Evolutionary conservation across 2,888 invertebrate species (phyloP).

Genomic region (Phlogophora meticulosa): DNA sequence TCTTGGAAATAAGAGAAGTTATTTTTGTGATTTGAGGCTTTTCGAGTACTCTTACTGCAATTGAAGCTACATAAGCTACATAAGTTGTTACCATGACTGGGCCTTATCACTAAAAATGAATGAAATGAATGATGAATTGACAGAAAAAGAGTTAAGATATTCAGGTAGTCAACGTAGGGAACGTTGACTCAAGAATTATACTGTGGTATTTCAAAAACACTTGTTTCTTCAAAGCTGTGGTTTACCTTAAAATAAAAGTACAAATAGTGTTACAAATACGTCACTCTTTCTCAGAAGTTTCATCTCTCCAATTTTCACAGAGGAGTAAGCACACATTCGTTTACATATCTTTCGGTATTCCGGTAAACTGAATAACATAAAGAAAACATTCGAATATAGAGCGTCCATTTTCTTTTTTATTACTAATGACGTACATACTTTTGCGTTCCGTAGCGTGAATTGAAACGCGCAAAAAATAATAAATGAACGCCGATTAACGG

Average conservation of each 20-base stretch:
- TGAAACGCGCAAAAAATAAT: neutral
- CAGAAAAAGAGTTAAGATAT: too few relatives aligned
- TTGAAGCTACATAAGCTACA: too few relatives aligned
- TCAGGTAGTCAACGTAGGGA: too few relatives aligned
- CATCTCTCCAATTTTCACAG: conserved; percentile 38
- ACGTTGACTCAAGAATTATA: conserved; percentile 6
- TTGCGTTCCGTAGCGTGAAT: neutral
- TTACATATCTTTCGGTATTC: conserved; percentile 25
- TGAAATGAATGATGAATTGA: too few relatives aligned
- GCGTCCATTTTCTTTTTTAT: neutral
- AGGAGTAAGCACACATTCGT: conserved; percentile 30
- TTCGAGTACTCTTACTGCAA: too few relatives aligned
- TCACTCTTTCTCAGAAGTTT: conserved; percentile 40
- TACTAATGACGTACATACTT: neutral
- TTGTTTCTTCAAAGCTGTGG: too few relatives aligned
- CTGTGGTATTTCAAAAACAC: neutral
- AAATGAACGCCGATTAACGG: too few relatives aligned
- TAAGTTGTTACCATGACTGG: too few relatives aligned
- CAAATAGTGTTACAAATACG: conserved; percentile 29
- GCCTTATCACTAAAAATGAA: too few relatives aligned
- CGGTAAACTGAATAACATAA: conserved; percentile 16
- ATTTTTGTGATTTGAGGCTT: too few relatives aligned
- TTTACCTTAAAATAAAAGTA: too few relatives aligned
- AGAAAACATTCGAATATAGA: conserved; percentile 19
- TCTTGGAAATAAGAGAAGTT: neutral